Percentiles rank a stretch among this genome's conserved stretches.
Conservation (phyloP, 2,113 vertebrate species). For the Myocastor coypus region DNA sequence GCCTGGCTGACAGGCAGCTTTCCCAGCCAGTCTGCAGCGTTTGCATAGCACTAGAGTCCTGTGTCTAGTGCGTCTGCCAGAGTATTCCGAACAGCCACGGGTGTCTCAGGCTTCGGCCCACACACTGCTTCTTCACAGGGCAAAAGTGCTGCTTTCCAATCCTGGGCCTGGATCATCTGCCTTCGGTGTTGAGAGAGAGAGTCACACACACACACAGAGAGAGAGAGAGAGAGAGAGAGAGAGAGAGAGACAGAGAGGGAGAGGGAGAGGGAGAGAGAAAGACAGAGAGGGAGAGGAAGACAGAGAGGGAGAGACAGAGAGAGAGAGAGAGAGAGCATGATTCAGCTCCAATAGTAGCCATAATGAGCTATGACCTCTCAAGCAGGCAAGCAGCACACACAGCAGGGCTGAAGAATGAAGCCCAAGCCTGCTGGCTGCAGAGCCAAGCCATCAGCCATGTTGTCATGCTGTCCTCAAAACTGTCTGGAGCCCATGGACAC, state of each 20-base stretch:
- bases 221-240: too few species aligned
- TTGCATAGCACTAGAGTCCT: background rate
- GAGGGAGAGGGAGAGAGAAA: too few species aligned
- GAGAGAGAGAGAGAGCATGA: background rate
- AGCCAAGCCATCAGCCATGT: background rate
- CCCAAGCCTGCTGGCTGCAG: background rate
- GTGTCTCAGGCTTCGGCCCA: background rate
- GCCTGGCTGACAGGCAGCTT: background rate
- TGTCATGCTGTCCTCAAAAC: background rate
- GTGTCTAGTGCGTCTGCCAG: background rate
- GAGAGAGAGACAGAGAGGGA: too few species aligned
- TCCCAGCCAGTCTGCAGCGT: background rate
- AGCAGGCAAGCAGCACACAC: background rate
- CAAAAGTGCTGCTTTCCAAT: background rate
- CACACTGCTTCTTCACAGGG: background rate
- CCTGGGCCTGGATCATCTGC: background rate
- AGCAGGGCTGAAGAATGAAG: background rate
- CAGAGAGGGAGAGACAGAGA: too few species aligned
- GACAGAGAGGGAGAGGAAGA: too few species aligned
- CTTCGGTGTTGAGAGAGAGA: background rate
- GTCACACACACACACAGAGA: too few species aligned
- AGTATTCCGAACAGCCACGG: background rate
- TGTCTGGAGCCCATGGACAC: background rate
- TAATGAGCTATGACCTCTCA: background rate
- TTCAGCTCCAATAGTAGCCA: background rate